phyloP scores from a whole-genome alignment of 2,113 vertebrate species.

The Corythornis madagascariensis region DNA sequence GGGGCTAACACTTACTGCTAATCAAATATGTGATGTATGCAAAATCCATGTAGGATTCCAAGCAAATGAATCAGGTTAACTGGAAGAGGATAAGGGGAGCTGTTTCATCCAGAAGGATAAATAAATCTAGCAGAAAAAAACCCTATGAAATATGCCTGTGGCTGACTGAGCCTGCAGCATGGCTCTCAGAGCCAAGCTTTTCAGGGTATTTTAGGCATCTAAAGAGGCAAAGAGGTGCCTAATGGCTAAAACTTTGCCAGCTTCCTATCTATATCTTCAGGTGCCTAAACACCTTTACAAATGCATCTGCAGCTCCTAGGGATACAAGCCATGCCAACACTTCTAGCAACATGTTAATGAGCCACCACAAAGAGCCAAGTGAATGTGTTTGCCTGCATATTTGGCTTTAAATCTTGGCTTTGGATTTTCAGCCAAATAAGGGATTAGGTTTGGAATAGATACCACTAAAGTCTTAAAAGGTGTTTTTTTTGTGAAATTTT shows the following conservation, averaged over 20 bases:
- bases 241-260: neutral
- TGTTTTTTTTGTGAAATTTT: neutral
- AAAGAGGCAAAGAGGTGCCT: neutral
- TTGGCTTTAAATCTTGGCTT: neutral
- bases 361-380: neutral
- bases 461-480: neutral
- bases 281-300: neutral
- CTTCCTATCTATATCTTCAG: conserved; percentile 7
- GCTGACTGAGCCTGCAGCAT: neutral
- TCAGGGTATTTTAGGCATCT: neutral
- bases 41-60: neutral
- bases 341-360: neutral
- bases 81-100: neutral
- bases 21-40: neutral
- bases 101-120: neutral
- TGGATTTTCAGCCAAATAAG: neutral
- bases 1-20: neutral
- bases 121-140: neutral
- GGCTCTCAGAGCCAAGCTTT: neutral
- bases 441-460: neutral
- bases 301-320: neutral
- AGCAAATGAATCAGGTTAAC: neutral
- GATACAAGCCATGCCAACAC: neutral
- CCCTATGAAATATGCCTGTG: neutral
- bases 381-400: neutral